phyloP scores from a whole-genome alignment of 2,888 invertebrate genomes.

The Drosophila subsilvestris region DNA sequence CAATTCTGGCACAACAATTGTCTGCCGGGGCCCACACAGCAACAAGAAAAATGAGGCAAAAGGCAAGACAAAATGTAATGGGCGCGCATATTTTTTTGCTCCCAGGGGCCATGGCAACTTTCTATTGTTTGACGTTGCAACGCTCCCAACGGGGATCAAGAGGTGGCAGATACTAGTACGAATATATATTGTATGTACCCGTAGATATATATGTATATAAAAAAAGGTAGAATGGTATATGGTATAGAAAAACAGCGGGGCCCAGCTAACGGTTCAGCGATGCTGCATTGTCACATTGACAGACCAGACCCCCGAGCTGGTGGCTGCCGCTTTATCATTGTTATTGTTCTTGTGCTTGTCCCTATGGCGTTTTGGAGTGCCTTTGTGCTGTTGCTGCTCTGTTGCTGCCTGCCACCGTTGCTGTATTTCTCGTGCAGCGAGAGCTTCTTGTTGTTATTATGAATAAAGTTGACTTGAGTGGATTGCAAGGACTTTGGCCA shows the following conservation, averaged over 20 bases:
- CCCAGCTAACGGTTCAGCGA: constrained; percentile 34
- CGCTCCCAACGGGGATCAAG: constrained; percentile 22
- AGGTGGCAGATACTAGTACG: constrained; percentile 17
- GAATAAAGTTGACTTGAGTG: constrained; percentile 63
- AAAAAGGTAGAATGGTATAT: constrained; percentile 2
- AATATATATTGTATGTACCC: neutral
- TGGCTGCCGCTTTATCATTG: constrained; percentile 40
- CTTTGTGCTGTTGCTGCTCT: constrained; percentile 48
- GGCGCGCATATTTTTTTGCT: constrained; percentile 56
- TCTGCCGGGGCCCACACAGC: constrained; percentile 31
- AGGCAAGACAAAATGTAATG: constrained; percentile 54
- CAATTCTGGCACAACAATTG: constrained; percentile 56
- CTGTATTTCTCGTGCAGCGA: constrained; percentile 16
- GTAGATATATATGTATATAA: neutral
- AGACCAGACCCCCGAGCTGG: constrained; percentile 49
- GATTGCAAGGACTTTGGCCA: constrained; percentile 45
- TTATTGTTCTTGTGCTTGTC: constrained; percentile 48
- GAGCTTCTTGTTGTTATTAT: constrained; percentile 42
- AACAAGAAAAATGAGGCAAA: constrained; percentile 51
- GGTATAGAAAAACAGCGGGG: neutral
- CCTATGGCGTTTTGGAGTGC: constrained; percentile 61
- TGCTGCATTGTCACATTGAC: constrained; percentile 69
- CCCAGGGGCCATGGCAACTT: constrained; percentile 35
- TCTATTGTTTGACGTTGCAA: constrained; percentile 58
- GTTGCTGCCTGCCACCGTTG: constrained; percentile 20